Percentiles rank a stretch among this genome's conserved stretches.
Evolutionary conservation across 1,140 invertebrate genomes (phyloP).

Genomic region (Anagrus nilaparvatae): DNA sequence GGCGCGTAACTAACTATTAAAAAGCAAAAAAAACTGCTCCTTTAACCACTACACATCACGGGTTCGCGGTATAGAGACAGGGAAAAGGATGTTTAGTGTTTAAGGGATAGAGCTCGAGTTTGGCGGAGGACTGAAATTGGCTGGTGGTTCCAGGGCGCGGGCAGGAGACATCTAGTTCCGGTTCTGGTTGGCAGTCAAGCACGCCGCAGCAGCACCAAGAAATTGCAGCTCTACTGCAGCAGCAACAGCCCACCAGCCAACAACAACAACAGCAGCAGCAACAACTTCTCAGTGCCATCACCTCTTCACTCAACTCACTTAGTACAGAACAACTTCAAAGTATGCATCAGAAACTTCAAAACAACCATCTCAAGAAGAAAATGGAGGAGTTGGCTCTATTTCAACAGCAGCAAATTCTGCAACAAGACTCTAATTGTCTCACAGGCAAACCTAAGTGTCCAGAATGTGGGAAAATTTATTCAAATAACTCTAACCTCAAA

Average conservation of each 20-base stretch:
- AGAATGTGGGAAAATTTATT: conserved; percentile 57
- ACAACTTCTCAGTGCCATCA: conserved; percentile 20
- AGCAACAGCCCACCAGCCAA: conserved; percentile 23
- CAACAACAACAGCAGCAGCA: conserved; percentile 23
- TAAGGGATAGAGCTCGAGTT: conserved; percentile 39
- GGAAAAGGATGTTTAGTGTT: conserved; percentile 37
- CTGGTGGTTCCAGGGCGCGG: conserved; percentile 46
- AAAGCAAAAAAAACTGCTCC: conserved; percentile 9
- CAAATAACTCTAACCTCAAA: conserved; percentile 56
- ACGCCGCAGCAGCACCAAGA: conserved; percentile 9
- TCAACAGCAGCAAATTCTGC: conserved; percentile 25
- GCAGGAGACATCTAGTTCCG: conserved; percentile 25
- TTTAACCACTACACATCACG: conserved; percentile 14
- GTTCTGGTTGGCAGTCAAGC: conserved; percentile 32
- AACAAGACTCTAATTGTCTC: conserved; percentile 19
- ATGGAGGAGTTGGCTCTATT: conserved; percentile 32
- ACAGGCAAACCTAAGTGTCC: conserved; percentile 52
- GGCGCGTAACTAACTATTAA: conserved; percentile 11
- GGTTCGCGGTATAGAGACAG: no score
- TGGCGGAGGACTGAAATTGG: conserved; percentile 38
- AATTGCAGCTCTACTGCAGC: conserved; percentile 24
- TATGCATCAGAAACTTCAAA: conserved; percentile 37
- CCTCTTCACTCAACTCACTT: conserved; percentile 24
- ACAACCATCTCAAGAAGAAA: conserved; percentile 35
- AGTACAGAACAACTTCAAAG: conserved; percentile 33